Conservation (phyloP, 2,888 invertebrate genomes). For the Eretmocerus hayati region DNA sequence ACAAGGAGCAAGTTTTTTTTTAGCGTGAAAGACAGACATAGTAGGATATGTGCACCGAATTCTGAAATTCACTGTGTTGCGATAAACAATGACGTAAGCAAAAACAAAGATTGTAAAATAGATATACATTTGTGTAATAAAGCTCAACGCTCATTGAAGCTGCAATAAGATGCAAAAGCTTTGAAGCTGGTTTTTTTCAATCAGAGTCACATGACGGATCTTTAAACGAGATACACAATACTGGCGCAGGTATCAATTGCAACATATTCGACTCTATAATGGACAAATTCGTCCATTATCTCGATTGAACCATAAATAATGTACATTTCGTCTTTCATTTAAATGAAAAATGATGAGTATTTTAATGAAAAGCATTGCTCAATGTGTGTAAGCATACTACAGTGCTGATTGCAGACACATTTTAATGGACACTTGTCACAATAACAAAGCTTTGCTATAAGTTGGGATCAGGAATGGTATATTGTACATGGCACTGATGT, state of each 20-base stretch:
- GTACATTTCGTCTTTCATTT: neutral
- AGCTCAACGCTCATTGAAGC: constrained; percentile 34
- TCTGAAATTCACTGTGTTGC: constrained; percentile 17
- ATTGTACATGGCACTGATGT: constrained; percentile 28
- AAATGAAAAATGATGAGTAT: too few relatives aligned
- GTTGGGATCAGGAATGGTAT: constrained; percentile 12
- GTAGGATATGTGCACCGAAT: constrained; percentile 23
- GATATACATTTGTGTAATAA: neutral
- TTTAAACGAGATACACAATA: too few relatives aligned
- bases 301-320: neutral
- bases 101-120: constrained; percentile 6
- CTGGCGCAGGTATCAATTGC: too few relatives aligned
- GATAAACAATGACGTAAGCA: constrained; percentile 22
- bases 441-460: constrained; percentile 28
- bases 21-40: constrained; percentile 17
- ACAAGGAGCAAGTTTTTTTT: constrained; percentile 18
- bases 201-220: constrained; percentile 20
- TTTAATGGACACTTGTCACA: too few relatives aligned
- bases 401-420: constrained; percentile 36
- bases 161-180: constrained; percentile 44
- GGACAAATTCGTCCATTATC: too few relatives aligned
- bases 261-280: too few relatives aligned
- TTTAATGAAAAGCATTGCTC: constrained; percentile 22
- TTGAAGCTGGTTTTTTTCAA: constrained; percentile 38
- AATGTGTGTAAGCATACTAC: constrained; percentile 37